Base-by-base conservation (phyloP, 1,140 invertebrate genomes). In the Heliconius eleuchia region DNA sequence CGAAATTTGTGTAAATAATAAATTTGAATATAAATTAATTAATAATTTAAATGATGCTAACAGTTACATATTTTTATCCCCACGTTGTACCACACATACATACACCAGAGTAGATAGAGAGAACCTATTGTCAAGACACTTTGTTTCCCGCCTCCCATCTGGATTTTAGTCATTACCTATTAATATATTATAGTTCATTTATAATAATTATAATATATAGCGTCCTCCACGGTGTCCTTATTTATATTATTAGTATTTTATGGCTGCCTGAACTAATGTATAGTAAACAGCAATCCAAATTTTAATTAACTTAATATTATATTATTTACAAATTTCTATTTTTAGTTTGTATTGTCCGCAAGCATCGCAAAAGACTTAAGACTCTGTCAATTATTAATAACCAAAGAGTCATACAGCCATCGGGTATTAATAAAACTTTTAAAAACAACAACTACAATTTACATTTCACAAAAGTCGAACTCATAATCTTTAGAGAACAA, bases 401-500 rank as follows among this genome's bases (percentile, higher is more conserved):
- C 18, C 52, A 57, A 57, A 57, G 52, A 57, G n/a, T 57, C 52
- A 8, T 57, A 3, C 55, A 66, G 23, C 60, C 5, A 66, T 16
- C 3, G 60, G 16, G 9, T 66, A 27, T 66, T 66, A 16, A 66
- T 30, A 66, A 66, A 66, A 60, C 19, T 66, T 66, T 27, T 16
- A 66, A 27, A 27, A 27, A 66, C 55, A 60, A 27, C 55, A 60
- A 11, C 55, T 66, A 66, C 11, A 16, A 11, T 27, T 30, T 3
- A 57, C n/a, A 2, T 66, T 66, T 66, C 27, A 27, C 11, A 66
- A 66, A 66, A 37, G 30, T 39, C 37, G 34, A 72, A 9, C 7
- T 72, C 34, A 72, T 72, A 42, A 72, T 72, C 71, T 72, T 72
- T 72, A 72, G 37, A 72, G 6, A 2, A 39, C 71, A 11, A 72